These are phyloP conservation scores for Nomada goodeniana DNA, from an alignment of 2,888 invertebrate genomes.

Conservation along the genomic window DNA sequence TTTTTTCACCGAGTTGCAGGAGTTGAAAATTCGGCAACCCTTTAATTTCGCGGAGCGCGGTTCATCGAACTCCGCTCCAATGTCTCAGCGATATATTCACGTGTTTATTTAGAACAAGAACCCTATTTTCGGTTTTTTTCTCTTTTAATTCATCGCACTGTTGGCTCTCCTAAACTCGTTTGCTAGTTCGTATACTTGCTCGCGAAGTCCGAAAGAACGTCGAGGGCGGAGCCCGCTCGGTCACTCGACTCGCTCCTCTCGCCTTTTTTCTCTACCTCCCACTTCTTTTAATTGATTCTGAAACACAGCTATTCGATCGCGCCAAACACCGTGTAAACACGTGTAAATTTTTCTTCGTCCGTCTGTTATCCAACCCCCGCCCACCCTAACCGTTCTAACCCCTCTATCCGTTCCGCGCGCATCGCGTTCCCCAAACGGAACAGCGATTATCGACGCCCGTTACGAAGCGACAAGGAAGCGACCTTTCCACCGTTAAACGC, in stretches of 20 bases:
- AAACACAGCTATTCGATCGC: constrained; percentile 71
- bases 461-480: too few species aligned
- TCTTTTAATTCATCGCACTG: not conserved
- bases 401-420: not conserved
- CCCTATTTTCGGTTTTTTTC: not conserved
- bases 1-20: too few species aligned
- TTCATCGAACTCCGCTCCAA: too few species aligned
- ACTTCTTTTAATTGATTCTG: constrained; percentile 69
- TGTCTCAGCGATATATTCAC: too few species aligned
- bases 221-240: constrained; percentile 55
- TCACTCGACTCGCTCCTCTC: constrained; percentile 43
- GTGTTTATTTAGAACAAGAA: too few species aligned
- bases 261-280: constrained; percentile 37
- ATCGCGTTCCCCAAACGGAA: not conserved
- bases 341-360: constrained; percentile 49
- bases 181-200: constrained; percentile 10
- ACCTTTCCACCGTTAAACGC: too few species aligned
- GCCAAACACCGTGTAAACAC: constrained; percentile 67
- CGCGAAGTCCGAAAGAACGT: constrained; percentile 39
- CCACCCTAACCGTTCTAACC: too few species aligned
- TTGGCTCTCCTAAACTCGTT: constrained; percentile 1
- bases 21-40: too few species aligned
- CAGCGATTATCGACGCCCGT: not conserved
- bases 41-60: too few species aligned
- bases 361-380: not conserved